These are phyloP conservation scores for Archips crataeganus DNA, from an alignment of 2,888 invertebrate genomes.

Conservation along the genomic window DNA sequence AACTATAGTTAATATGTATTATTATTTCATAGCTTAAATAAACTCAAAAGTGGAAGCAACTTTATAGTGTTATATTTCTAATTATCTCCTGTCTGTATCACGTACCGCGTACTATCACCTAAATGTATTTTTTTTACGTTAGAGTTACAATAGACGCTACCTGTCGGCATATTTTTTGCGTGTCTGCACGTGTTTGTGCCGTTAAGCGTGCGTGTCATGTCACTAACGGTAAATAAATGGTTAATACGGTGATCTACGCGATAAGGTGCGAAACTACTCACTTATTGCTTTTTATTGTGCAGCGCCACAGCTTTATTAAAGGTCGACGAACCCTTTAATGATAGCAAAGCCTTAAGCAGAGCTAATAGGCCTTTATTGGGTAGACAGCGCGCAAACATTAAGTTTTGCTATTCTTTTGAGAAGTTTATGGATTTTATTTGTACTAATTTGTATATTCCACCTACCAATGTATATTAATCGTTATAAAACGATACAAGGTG, in stretches of 20 bases:
- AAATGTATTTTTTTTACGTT: background rate
- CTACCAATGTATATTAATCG: too few relatives aligned
- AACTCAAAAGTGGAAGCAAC: background rate
- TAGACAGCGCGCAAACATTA: background rate
- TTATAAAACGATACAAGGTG: too few relatives aligned
- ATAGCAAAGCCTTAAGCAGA: constrained; percentile 12
- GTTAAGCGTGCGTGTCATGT: constrained; percentile 46
- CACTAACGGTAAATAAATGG: constrained; percentile 51
- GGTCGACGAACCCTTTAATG: constrained; percentile 26
- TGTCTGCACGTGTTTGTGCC: constrained; percentile 19
- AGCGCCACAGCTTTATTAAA: constrained; percentile 32
- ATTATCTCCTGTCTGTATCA: too few relatives aligned
- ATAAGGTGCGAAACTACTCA: constrained; percentile 50
- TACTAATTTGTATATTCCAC: too few relatives aligned
- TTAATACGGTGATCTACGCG: constrained; percentile 53
- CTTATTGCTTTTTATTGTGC: constrained; percentile 48
- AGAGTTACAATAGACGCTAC: background rate
- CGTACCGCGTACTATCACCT: background rate
- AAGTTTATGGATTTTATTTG: background rate
- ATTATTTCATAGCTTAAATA: too few relatives aligned
- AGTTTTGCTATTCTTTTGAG: constrained; percentile 1
- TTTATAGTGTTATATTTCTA: too few relatives aligned
- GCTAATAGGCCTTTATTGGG: constrained; percentile 9
- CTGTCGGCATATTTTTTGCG: constrained; percentile 24
- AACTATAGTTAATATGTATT: too few relatives aligned